Base-by-base conservation (phyloP, 2,797 vertebrate species). In the Caiman crocodilus region DNA sequence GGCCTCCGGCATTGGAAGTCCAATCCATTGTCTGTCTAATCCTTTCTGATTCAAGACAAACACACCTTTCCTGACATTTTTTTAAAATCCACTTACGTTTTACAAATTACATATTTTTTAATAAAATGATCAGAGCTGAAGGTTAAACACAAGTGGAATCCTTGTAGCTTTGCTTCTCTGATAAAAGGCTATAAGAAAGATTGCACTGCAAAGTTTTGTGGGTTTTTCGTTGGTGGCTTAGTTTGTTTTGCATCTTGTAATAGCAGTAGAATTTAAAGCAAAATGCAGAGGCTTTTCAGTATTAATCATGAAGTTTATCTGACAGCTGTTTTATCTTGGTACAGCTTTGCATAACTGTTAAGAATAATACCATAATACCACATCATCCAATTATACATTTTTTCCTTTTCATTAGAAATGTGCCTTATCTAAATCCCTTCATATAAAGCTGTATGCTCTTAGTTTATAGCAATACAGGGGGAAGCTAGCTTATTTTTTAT, bases 311-410 rank as follows among this genome's bases (percentile, higher is more conserved):
- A 35, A 57, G 76, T 75, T 93, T 20, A 81, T 87, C 60, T 57
- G 60, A 50, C 94, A 95, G 92, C 93, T 94, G 90, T 80, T 90
- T 56, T 26, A 64, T 84, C 92, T 76, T 16, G 4, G 14, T 0
- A 0, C 26, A 6, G 85, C 84, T 78, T 76, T 8, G 5, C 78
- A 12, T 73, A 59, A 3, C 76, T 30, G 23, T 84, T 63, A 69
- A 50, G 18, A 90, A 32, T 18, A 64, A 56, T n/a, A 28, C 85
- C 42, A 2, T 3, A 84, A 32, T 60, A 14, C 60, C 75, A 16
- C 77, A 10, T 84, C 85, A 83, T 5, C 89, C 91, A 85, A 11
- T 77, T 65, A 84, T 2, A 11, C 20, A 1, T 32, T 67, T 64
- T 67, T 16, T 73, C 18, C 61, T 84, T 64, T 23, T 75, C 82